Base-by-base conservation (phyloP, 2,888 invertebrate genomes). In the Stratiomys singularior region DNA sequence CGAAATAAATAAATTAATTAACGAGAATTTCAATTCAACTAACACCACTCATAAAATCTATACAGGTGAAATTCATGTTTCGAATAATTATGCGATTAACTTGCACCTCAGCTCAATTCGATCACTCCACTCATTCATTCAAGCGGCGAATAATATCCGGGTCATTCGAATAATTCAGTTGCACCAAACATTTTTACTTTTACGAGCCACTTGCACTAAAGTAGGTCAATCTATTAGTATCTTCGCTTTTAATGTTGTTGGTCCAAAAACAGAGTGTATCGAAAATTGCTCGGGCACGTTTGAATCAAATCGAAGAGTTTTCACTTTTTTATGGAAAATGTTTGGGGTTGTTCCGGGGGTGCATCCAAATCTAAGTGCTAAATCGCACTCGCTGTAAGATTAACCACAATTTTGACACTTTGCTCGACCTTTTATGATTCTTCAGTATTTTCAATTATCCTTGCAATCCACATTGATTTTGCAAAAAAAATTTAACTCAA, bases 71-170 rank as follows among this genome's bases (percentile, higher is more conserved):
- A 52, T 71, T 71, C 71, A 47, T 71, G 71, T 52, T 71, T 71
- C 25, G 27, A 47, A 71, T 71, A 23, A 67, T 47, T 9, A 64
- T 64, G 2, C 28, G 30, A 28, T 64, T 71, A 11, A 25, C 27
- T 71, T 25, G 71, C 13, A 52, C 23, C 25, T 13, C 27, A 15
- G 60, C 15, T 15, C 44, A 18, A 69, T 56, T 27, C 52, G 30
- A 60, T 74, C 74, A 60, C 74, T 74, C 58, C 47, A 28, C 18
- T 25, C 9, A 46, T 66, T 15, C 37, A 37, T 44, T 67, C 28
- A 5, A 67, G 47, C 27, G 28, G 46, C 15, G 60, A 47, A 60
- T 72, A 72, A 77, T 77, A 78, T 78, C 78, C 78, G 78, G 78
- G 76, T 78, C 78, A 78, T 64, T 76, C 52, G 47, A 76, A 77